phyloP scores from a whole-genome alignment of 2,888 invertebrate species.

The Lycia hirtaria region DNA sequence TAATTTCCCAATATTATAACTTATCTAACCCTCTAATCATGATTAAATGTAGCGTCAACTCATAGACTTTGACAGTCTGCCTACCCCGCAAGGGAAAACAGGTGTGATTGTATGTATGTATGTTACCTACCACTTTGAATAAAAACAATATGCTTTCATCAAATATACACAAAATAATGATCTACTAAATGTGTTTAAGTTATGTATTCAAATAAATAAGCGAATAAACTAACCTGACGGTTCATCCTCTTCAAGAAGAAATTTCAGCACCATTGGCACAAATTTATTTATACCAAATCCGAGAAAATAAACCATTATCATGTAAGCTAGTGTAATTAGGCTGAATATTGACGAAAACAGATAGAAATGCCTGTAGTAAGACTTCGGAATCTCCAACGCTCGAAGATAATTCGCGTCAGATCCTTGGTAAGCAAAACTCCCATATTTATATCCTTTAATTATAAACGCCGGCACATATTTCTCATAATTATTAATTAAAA shows the following conservation, averaged over 20 bases:
- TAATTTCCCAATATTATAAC: no score
- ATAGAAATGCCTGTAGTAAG: constrained; percentile 93
- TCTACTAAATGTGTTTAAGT: no score
- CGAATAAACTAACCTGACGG: constrained; percentile 76
- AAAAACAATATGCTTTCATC: no score
- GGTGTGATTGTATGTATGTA: no score
- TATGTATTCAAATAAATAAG: not conserved
- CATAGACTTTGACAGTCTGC: no score
- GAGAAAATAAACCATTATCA: constrained; percentile 79
- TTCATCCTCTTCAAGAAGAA: constrained; percentile 70
- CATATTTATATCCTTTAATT: constrained; percentile 89
- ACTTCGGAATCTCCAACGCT: constrained; percentile 89
- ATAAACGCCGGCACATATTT: constrained; percentile 88
- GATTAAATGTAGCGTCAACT: no score
- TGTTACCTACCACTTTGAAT: no score
- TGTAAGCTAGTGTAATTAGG: constrained; percentile 73
- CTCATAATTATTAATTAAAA: constrained; percentile 88
- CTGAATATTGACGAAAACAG: constrained; percentile 87
- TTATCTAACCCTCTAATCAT: no score
- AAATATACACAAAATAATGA: no score
- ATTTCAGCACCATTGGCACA: constrained; percentile 77
- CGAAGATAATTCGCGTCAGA: constrained; percentile 73
- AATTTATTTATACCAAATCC: constrained; percentile 76
- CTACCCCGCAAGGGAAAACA: no score
- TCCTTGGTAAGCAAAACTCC: constrained; percentile 88